Conservation (phyloP, 2,113 vertebrate genomes). For the Calypte anna region DNA sequence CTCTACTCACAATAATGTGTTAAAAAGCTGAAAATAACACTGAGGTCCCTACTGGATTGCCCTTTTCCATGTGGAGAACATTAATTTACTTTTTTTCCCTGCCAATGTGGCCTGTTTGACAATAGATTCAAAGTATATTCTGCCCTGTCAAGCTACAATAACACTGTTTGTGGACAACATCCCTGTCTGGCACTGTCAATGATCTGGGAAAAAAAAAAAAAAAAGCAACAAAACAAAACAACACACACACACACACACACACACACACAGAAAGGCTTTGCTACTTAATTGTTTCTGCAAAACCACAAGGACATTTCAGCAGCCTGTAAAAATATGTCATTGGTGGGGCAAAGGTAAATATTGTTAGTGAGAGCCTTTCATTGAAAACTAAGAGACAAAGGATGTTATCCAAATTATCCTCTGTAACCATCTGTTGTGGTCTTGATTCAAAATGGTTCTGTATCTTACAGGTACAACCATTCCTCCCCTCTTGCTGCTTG, state of each 20-base stretch:
- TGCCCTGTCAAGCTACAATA: slow-evolving; percentile 2
- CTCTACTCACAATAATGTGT: background rate
- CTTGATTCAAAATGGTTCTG: background rate
- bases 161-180: background rate
- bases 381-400: background rate
- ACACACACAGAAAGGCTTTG: background rate
- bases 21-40: slow-evolving; percentile 37
- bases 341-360: background rate
- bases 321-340: background rate
- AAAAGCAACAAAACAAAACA: background rate
- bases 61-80: slow-evolving; percentile 41
- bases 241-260: too few relatives aligned
- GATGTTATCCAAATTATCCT: background rate
- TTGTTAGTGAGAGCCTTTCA: background rate
- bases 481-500: background rate
- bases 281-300: background rate
- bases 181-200: background rate
- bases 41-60: background rate
- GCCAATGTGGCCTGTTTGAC: slow-evolving; percentile 23
- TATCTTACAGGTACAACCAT: background rate
- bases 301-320: background rate
- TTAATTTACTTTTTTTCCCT: background rate
- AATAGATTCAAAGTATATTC: slow-evolving; percentile 4
- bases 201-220: background rate
- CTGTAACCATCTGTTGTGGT: background rate